Evolutionary conservation across 2,797 vertebrate genomes (phyloP), one percentile per base, ranked within the genome.

Genomic region (Momotus momota): DNA sequence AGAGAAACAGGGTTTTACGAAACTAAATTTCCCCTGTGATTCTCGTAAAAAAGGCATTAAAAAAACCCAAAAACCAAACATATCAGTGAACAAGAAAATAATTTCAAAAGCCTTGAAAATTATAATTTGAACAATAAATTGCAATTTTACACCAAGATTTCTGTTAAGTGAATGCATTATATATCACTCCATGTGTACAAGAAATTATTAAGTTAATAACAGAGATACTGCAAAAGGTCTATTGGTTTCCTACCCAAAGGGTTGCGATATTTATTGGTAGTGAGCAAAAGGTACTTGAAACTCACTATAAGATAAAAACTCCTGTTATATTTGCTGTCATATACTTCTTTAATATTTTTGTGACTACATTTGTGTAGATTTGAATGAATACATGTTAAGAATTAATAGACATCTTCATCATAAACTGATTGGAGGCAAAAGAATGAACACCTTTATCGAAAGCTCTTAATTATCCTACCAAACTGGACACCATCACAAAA

Each of bases 1-100:
- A 93, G 86, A 84, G 88, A 93, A 64, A 33, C 86, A 87, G 75
- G 62, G 29, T 60, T 80, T 86, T 91, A 52, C 19, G 12, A n/a
- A 21, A 55, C 52, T 95, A 96, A 27, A 57, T 33, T 82, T 72
- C 17, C 29, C 61, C 52, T 33, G 31, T 10, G 5, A n/a, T 54
- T 14, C 46, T 31, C 41, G 31, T 49, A 16, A 29, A 80, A 70
- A 70, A 21, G 70, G 26, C 3, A 29, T 8, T 5, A n/a, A 60
- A 43, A 52, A 48, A 20, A 45, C 58, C 74, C 13, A 67, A 61
- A 85, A 70, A 81, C 9, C 12, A 65, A 79, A 26, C 9, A 27
- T 35, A 35, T 35, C 35, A 35, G 35, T 35, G 35, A 35, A 35
- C 35, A 35, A 31, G 21, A 75, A 74, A 48, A 52, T 35, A 15